Conservation (phyloP, 2,888 invertebrate genomes). For the Parnassius apollo region DNA sequence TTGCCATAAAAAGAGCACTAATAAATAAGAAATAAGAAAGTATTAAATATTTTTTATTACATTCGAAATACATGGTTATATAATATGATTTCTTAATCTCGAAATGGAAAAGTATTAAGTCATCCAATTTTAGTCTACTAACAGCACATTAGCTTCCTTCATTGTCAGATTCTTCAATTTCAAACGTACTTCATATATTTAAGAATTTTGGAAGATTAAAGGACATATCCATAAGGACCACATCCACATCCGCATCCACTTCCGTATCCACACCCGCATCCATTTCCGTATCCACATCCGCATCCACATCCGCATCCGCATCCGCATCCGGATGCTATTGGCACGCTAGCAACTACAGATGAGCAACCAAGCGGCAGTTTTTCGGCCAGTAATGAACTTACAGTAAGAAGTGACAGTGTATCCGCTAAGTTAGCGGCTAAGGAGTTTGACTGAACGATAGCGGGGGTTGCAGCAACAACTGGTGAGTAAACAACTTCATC, state of each 20-base stretch:
- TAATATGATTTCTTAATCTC: too few species aligned
- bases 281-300: background rate
- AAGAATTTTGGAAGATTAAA: slow-evolving; percentile 12
- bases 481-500: slow-evolving; percentile 24
- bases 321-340: slow-evolving; percentile 17
- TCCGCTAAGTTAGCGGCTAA: slow-evolving; percentile 61
- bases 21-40: too few species aligned
- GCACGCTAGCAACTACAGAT: slow-evolving; percentile 37
- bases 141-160: too few species aligned
- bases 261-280: slow-evolving; percentile 16
- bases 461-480: slow-evolving; percentile 10
- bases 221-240: slow-evolving; percentile 24
- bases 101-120: too few species aligned
- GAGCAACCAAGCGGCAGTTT: slow-evolving; percentile 46
- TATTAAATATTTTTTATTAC: too few species aligned
- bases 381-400: slow-evolving; percentile 58
- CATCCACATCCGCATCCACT: slow-evolving; percentile 16
- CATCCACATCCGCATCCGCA: slow-evolving; percentile 38
- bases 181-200: background rate
- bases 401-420: slow-evolving; percentile 62
- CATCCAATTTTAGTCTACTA: too few species aligned
- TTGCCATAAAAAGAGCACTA: too few species aligned
- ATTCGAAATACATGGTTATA: too few species aligned
- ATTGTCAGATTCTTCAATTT: too few species aligned
- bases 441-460: slow-evolving; percentile 34